Conservation (phyloP, 2,113 vertebrate genomes). For the Xiphophorus maculatus region DNA sequence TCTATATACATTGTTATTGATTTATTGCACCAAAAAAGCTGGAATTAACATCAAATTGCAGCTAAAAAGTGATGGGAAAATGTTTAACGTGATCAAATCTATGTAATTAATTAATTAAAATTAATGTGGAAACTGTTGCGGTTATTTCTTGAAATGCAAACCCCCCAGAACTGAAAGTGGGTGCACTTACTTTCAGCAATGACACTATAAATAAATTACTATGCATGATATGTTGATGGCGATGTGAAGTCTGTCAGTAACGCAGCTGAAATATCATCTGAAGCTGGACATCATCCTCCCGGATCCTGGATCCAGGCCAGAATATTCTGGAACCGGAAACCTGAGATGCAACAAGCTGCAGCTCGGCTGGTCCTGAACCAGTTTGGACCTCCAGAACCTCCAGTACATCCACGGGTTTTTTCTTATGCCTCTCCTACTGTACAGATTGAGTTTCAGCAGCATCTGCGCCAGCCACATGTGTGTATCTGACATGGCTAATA, state of each 20-base stretch:
- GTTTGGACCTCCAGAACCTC: background rate
- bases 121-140: too few relatives aligned
- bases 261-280: background rate
- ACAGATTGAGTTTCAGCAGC: conserved; percentile 64
- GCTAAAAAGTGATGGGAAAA: too few relatives aligned
- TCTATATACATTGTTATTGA: too few relatives aligned
- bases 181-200: background rate
- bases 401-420: background rate
- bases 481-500: conserved; percentile 62
- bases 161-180: background rate
- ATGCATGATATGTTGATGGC: too few relatives aligned
- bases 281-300: conserved; percentile 13
- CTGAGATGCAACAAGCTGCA: background rate
- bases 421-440: conserved; percentile 28
- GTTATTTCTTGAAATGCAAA: background rate
- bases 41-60: too few relatives aligned
- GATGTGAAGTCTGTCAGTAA: background rate
- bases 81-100: too few relatives aligned
- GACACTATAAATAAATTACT: too few relatives aligned
- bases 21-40: too few relatives aligned
- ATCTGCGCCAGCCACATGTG: conserved; percentile 65
- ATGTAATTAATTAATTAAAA: too few relatives aligned
- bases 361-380: conserved; percentile 27
- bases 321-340: background rate
- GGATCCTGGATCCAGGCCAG: conserved; percentile 6